A percentile compares a stretch with the other conserved stretches of the same genome.
phyloP scores from a whole-genome alignment of 2,888 invertebrate genomes.

The Polyommatus icarus region DNA sequence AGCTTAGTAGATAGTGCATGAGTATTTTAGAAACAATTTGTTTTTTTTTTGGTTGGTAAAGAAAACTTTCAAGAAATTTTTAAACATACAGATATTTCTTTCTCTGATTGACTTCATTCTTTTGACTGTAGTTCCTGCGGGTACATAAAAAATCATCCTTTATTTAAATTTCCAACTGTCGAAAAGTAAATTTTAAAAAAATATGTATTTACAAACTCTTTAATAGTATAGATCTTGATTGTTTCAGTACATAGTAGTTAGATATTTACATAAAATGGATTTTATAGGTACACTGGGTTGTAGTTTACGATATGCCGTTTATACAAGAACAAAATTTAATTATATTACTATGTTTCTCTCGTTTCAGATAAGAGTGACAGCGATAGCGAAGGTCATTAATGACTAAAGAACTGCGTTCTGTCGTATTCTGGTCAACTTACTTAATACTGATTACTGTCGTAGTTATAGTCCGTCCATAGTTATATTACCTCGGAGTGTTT shows the following conservation, averaged over 20 bases:
- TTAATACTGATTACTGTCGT: conserved; percentile 70
- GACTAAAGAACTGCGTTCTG: conserved; percentile 61
- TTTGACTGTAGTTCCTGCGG: no score
- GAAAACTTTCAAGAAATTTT: no score
- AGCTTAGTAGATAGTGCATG: conserved; percentile 39
- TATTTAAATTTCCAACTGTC: no score
- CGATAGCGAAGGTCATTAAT: conserved; percentile 94
- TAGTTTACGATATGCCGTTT: background rate
- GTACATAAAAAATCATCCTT: background rate
- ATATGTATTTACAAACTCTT: background rate
- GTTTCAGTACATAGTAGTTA: background rate
- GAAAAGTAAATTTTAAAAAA: background rate
- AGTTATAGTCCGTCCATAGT: conserved; percentile 49
- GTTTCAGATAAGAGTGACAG: conserved; percentile 93
- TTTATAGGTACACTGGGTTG: background rate
- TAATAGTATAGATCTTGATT: background rate
- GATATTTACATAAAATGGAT: background rate
- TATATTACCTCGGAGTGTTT: conserved; percentile 44
- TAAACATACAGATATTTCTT: no score
- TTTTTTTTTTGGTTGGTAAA: background rate
- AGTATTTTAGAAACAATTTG: background rate
- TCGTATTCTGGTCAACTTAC: conserved; percentile 79
- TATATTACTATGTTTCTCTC: conserved; percentile 3
- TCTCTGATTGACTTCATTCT: no score
- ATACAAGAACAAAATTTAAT: background rate